These are phyloP conservation scores for Pollimyrus isidori DNA, from an alignment of 2,113 vertebrate genomes.

Conservation along the genomic window DNA sequence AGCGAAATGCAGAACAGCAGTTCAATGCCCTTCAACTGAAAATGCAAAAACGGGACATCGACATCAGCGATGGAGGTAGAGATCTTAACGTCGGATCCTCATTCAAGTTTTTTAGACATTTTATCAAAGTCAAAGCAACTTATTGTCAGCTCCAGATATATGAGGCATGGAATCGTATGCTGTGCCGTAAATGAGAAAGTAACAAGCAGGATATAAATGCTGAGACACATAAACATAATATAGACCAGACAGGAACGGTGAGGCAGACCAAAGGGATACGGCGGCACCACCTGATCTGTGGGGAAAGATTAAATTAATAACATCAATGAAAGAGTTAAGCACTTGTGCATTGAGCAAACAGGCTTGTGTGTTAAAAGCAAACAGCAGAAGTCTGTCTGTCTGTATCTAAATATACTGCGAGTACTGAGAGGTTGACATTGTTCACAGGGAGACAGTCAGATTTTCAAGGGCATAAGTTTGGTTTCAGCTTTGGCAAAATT, in stretches of 20 bases:
- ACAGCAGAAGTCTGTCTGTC: background rate
- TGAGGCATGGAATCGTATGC: background rate
- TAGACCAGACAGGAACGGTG: background rate
- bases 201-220: background rate
- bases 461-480: background rate
- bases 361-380: background rate
- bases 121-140: background rate
- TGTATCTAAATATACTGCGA: background rate
- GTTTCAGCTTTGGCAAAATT: background rate
- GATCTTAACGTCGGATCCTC: background rate
- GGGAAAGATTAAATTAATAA: background rate
- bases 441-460: background rate
- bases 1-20: background rate
- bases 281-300: background rate
- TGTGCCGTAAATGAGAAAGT: background rate
- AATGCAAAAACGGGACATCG: background rate
- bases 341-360: background rate
- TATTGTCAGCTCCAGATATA: background rate
- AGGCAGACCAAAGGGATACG: background rate
- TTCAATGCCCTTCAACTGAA: background rate
- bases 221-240: background rate
- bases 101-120: background rate
- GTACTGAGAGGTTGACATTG: background rate
- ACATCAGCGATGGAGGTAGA: background rate
- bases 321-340: background rate